These are phyloP conservation scores for Diaprepes abbreviatus DNA, from an alignment of 2,888 invertebrate genomes.

Conservation along the genomic window DNA sequence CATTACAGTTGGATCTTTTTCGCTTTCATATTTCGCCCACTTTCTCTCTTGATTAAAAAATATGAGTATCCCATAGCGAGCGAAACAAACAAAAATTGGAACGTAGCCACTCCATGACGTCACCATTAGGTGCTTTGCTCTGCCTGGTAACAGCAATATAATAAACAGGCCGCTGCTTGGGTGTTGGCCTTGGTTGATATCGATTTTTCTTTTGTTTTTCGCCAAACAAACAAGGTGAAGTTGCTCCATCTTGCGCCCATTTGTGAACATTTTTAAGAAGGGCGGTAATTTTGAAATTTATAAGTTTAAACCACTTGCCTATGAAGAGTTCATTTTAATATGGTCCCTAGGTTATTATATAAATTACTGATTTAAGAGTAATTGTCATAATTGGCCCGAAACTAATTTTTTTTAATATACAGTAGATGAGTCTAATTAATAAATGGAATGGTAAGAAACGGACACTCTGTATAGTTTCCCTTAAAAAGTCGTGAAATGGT, in stretches of 20 bases:
- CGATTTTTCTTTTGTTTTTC: constrained; percentile 29
- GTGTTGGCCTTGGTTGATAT: constrained; percentile 34
- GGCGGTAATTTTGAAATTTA: constrained; percentile 31
- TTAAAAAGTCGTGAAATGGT: constrained; percentile 13
- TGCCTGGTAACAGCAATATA: constrained; percentile 28
- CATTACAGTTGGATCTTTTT: not conserved
- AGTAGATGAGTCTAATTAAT: too few species aligned
- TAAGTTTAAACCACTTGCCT: not conserved
- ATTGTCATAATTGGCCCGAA: too few species aligned
- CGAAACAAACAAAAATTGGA: constrained; percentile 12
- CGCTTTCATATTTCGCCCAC: not conserved
- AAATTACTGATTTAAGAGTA: too few species aligned
- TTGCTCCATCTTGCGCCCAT: constrained; percentile 34
- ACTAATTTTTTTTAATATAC: too few species aligned
- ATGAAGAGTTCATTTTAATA: not conserved
- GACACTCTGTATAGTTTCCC: constrained; percentile 19
- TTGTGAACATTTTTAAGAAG: constrained; percentile 8
- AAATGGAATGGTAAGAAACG: constrained; percentile 30
- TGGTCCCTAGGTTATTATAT: constrained; percentile 14
- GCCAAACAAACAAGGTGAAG: not conserved
- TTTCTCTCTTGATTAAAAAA: constrained; percentile 12
- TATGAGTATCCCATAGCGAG: not conserved
- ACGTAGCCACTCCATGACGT: constrained; percentile 31
- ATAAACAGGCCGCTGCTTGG: constrained; percentile 1
- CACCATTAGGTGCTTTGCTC: constrained; percentile 13